Conservation (phyloP, 2,888 invertebrate genomes). For the Abrostola triplasia region DNA sequence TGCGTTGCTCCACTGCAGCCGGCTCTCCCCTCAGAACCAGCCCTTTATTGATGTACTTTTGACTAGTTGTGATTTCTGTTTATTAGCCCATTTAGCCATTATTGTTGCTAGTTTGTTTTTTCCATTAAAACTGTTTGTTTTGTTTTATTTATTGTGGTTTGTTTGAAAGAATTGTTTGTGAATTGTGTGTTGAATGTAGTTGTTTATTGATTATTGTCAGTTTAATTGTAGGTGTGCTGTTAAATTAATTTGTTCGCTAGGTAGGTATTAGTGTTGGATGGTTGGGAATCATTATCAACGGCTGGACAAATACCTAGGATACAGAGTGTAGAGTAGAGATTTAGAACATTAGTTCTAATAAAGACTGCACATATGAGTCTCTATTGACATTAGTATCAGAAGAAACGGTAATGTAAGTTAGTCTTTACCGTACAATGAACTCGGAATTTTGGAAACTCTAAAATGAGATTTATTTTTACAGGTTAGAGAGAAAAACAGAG, state of each 20-base stretch:
- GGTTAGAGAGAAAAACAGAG: too few relatives aligned
- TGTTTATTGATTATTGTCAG: slow-evolving; percentile 12
- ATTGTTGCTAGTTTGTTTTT: slow-evolving; percentile 69
- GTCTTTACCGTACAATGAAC: too few relatives aligned
- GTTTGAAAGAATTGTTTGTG: slow-evolving; percentile 26
- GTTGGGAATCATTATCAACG: too few relatives aligned
- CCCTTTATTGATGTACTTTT: slow-evolving; percentile 85
- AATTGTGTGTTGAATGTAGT: slow-evolving; percentile 18
- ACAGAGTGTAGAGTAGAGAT: too few relatives aligned
- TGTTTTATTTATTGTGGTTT: slow-evolving; percentile 41
- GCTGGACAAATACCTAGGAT: too few relatives aligned
- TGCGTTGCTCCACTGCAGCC: slow-evolving; percentile 71
- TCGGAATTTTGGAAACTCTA: too few relatives aligned
- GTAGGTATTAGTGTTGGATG: too few relatives aligned
- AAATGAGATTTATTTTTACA: too few relatives aligned
- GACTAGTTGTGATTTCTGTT: slow-evolving; percentile 84
- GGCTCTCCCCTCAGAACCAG: slow-evolving; percentile 60
- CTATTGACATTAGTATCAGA: too few relatives aligned
- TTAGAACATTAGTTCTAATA: too few relatives aligned
- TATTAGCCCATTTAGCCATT: slow-evolving; percentile 81
- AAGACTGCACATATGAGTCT: too few relatives aligned
- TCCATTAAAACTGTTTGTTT: slow-evolving; percentile 52
- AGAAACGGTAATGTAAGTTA: too few relatives aligned
- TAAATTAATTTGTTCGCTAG: neutral
- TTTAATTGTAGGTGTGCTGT: neutral